Evolutionary conservation across 2,888 invertebrate species (phyloP).

Genomic region (Cloeon dipterum): DNA sequence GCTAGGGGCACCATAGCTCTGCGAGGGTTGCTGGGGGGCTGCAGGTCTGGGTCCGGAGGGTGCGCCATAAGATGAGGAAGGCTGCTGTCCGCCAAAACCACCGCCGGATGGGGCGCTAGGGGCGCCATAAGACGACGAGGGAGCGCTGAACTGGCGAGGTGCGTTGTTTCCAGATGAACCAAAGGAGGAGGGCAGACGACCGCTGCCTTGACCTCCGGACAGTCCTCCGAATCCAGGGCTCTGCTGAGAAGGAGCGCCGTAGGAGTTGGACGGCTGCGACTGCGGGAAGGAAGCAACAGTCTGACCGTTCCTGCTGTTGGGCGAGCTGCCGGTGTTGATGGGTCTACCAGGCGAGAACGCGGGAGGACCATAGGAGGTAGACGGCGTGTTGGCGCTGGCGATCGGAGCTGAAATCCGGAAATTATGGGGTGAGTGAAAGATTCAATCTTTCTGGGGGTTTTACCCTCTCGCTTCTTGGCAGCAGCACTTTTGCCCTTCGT

Average conservation of each 20-base stretch:
- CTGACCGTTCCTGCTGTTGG: background rate
- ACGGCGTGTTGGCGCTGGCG: background rate
- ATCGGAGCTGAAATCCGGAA: background rate
- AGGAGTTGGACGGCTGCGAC: background rate
- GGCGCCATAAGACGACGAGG: background rate
- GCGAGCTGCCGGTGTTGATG: no score
- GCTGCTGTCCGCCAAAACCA: background rate
- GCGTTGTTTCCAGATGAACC: no score
- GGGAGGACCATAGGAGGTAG: background rate
- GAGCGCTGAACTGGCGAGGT: no score
- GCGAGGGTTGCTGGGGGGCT: background rate
- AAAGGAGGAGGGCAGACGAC: background rate
- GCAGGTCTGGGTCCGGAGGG: background rate
- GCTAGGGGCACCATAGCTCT: background rate
- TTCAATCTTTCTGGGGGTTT: no score
- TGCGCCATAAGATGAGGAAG: background rate
- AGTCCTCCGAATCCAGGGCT: background rate
- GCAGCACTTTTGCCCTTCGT: no score
- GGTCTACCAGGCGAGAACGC: background rate
- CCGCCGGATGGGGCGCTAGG: background rate
- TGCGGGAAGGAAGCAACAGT: background rate
- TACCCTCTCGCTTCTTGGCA: no score
- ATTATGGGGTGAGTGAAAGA: no score
- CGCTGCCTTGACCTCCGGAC: background rate
- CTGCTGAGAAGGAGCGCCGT: background rate